Base-by-base conservation (phyloP, 2,797 vertebrate genomes). In the Melanotaenia parkinsoni region DNA sequence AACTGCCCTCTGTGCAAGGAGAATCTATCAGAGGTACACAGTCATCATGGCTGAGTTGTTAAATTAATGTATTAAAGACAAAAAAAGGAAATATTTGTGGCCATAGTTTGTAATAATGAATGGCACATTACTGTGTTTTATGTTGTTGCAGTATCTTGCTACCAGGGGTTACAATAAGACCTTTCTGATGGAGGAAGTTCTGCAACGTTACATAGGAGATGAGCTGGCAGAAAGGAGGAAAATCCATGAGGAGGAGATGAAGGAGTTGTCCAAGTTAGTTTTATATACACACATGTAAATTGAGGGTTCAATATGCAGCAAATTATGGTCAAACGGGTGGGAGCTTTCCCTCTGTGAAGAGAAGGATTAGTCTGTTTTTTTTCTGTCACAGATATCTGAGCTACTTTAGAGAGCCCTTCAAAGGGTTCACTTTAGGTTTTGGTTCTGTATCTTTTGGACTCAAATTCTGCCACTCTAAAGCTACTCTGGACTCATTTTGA, bases 1-100 rank as follows among this genome's bases (percentile, higher is more conserved):
- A 95, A 95, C 89, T 98, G 97, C 76, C 97, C 97, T 0, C 93
- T 98, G 87, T 98, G 97, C 93, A 98, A 98, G 81, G 97, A 98
- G 91, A 96, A 97, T 69, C 94, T 98, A 16, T 94, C 96, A 2
- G 96, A 98, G 92, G 97, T 98, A 83, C 40, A 30, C 4, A 20
- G 58, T 2, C 51, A 45, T 56, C 51, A 38, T 10, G 33, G 30
- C 30, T 20, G 22, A 28, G 40, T 22, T 67, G 37, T 58, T 57
- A 16, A 57, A 58, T 67, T 26, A 22, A 57, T 47, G 35, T 9
- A 13, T 12, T 11, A 24, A 11, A 0, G 32, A 35, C 7, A 1
- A 20, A 24, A 3, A 20, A 58, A 33, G 30, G 43, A 32, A 45
- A 0, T 47, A 43, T 58, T 47, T 45, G 51, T 5, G 10, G 32